Percentiles rank a stretch among this genome's conserved stretches.
phyloP scores from a whole-genome alignment of 2,888 invertebrate genomes.

The Drosophila melanosoma region DNA sequence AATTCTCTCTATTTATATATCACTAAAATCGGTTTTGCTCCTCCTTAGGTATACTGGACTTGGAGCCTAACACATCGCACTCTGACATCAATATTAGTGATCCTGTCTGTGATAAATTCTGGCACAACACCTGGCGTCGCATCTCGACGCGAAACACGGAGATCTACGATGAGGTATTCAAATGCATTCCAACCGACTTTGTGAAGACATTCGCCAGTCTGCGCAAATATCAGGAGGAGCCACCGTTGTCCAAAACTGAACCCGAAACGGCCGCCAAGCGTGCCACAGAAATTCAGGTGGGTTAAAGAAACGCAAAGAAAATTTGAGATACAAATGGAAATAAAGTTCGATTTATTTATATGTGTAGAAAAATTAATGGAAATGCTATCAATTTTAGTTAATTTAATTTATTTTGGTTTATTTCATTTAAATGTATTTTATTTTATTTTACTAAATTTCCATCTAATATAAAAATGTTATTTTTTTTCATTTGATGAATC shows the following conservation, averaged over 20 bases:
- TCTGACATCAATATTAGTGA: slow-evolving; percentile 89
- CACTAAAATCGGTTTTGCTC: not conserved
- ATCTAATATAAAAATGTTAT: too few relatives aligned
- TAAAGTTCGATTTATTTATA: not conserved
- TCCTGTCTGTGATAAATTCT: slow-evolving; percentile 93
- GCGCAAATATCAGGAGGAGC: slow-evolving; percentile 90
- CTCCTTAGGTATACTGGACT: slow-evolving; percentile 84
- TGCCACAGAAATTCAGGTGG: slow-evolving; percentile 90
- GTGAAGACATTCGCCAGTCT: slow-evolving; percentile 92
- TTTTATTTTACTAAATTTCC: too few relatives aligned
- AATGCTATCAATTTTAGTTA: not conserved
- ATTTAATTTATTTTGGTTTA: not conserved
- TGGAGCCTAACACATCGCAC: slow-evolving; percentile 82
- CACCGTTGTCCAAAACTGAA: slow-evolving; percentile 90
- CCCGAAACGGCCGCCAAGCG: slow-evolving; percentile 90
- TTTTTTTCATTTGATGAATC: too few relatives aligned
- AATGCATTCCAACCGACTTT: slow-evolving; percentile 94
- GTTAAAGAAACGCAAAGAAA: not conserved
- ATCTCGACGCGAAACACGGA: slow-evolving; percentile 93
- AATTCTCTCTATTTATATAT: not conserved
- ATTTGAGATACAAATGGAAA: not conserved
- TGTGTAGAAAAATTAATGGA: not conserved
- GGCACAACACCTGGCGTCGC: slow-evolving; percentile 92
- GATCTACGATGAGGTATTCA: slow-evolving; percentile 96
- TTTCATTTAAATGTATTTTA: too few relatives aligned